A percentile compares a stretch with the other conserved stretches of the same genome.
Evolutionary conservation across 2,797 vertebrate species (phyloP).

Genomic region (Halcyon leucocephala): DNA sequence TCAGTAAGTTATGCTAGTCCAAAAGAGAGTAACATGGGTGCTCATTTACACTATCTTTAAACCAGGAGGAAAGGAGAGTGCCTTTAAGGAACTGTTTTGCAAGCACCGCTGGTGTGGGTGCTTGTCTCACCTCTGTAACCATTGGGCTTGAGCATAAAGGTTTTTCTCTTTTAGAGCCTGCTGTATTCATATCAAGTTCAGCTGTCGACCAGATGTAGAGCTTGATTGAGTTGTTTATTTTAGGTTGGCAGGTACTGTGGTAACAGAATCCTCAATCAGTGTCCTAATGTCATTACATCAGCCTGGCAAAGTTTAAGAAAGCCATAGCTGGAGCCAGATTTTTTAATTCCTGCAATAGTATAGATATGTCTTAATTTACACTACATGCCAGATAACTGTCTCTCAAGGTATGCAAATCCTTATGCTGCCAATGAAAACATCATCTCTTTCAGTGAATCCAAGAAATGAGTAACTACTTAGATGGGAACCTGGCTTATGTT

Average conservation of each 20-base stretch:
- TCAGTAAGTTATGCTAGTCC: background rate
- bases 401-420: background rate
- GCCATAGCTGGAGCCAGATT: background rate
- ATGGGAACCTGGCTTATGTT: background rate
- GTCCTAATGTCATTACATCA: background rate
- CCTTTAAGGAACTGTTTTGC: background rate
- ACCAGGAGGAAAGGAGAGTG: background rate
- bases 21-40: background rate
- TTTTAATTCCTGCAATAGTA: background rate
- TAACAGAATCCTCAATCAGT: background rate
- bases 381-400: background rate
- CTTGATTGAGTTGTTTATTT: conserved; percentile 12
- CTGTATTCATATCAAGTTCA: background rate
- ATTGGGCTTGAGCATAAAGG: background rate
- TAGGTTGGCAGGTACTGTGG: background rate
- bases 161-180: background rate
- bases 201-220: background rate
- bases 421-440: conserved; percentile 6
- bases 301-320: background rate
- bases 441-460: background rate
- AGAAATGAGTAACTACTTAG: background rate
- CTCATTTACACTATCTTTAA: background rate
- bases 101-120: background rate
- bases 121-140: background rate
- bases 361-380: background rate